Base-by-base conservation (phyloP, 2,797 vertebrate species). In the Coregonus sp. region DNA sequence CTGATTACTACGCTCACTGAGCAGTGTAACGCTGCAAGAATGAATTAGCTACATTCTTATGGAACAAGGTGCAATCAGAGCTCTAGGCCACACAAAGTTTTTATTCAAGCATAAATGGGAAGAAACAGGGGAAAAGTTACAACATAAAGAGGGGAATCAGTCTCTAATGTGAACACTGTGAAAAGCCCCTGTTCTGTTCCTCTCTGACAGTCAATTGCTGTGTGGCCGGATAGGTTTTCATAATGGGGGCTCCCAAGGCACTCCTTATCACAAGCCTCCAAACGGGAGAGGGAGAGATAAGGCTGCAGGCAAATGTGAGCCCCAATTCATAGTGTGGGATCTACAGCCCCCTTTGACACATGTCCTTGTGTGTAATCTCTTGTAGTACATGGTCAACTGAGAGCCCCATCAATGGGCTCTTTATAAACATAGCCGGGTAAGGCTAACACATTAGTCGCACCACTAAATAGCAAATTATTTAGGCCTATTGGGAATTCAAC, bases 301-400 rank as follows among this genome's bases (percentile, higher is more conserved):
- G 91, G 85, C 77, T 78, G 35, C 63, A 78, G 79, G 79, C 82
- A 70, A 77, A 77, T 82, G 81, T 81, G 83, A 79, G 85, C 75
- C 81, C 76, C 78, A 78, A 82, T 86, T 89, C 83, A 86, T 80
- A 82, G 81, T 81, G 74, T 80, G 86, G 80, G 85, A 86, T 76
- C 74, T 70, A 65, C 70, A 47, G 78, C 75, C 85, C 76, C 83
- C 83, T 47, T 80, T 82, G 87, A 93, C 93, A 92, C 89, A 88
- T 90, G 90, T 92, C 86, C 89, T 84, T 85, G 89, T 85, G 86
- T 89, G 89, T 93, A 94, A 94, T 94, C 93, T 93, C 85, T 82
- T 90, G 92, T 92, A 88, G 81, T 83, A 94, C 93, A 92, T 56
- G 90, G 82, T 88, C 87, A 90, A 81, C 88, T 80, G 84, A 90